Conservation (phyloP, 1,140 invertebrate species). For the Microplitis demolitor region DNA sequence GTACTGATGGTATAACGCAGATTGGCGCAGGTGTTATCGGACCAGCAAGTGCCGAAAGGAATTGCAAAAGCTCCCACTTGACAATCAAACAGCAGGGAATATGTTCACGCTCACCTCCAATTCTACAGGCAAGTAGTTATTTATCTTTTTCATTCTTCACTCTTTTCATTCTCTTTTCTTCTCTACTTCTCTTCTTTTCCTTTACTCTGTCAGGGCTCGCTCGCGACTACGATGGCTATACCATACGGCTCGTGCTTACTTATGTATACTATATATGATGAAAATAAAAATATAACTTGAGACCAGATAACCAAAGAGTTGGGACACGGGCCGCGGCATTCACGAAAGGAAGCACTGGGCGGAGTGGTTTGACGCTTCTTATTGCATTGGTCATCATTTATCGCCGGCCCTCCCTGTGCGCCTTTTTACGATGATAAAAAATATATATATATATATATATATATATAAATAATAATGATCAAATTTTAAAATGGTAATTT, state of each 20-base stretch:
- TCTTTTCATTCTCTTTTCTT: slow-evolving; percentile 4
- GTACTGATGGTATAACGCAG: slow-evolving; percentile 39
- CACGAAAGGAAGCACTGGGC: not conserved
- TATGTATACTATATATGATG: slow-evolving; percentile 11
- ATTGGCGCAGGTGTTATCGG: slow-evolving; percentile 53
- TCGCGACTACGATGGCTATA: not conserved
- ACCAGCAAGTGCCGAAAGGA: slow-evolving; percentile 57
- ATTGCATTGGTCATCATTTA: slow-evolving; percentile 33
- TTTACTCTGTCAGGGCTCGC: not conserved
- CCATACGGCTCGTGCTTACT: not conserved
- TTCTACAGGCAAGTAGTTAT: slow-evolving; percentile 52
- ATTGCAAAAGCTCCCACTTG: slow-evolving; percentile 57
- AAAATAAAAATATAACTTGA: slow-evolving; percentile 13
- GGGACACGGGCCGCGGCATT: not conserved
- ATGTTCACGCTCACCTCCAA: slow-evolving; percentile 55
- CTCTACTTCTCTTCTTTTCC: not conserved
- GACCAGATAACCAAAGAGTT: slow-evolving; percentile 1
- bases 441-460: too few relatives aligned
- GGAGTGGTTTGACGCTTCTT: slow-evolving; percentile 16
- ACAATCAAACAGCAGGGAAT: slow-evolving; percentile 58
- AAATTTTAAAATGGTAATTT: too few relatives aligned
- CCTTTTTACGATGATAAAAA: slow-evolving; percentile 15
- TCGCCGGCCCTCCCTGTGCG: slow-evolving; percentile 22
- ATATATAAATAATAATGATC: too few relatives aligned
- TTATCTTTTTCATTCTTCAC: not conserved